Evolutionary conservation across 2,797 vertebrate species (phyloP).

Genomic region (Helicolenus hilgendorfi): DNA sequence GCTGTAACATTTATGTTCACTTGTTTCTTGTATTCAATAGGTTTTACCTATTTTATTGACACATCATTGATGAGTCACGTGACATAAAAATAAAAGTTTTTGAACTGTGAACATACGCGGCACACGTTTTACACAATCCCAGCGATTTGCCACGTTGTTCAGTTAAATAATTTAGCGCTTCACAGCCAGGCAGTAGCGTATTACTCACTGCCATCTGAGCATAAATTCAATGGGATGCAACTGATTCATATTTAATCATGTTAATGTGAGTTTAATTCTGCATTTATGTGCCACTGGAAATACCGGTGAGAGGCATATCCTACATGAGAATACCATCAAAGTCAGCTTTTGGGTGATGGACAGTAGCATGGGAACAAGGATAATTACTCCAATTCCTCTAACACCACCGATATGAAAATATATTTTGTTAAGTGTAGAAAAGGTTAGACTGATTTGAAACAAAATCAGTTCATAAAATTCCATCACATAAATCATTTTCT

Average conservation of each 20-base stretch:
- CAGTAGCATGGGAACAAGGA: neutral
- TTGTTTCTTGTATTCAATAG: neutral
- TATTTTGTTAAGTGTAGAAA: neutral
- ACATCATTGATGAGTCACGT: too few species aligned
- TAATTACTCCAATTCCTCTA: neutral
- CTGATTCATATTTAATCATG: conserved; percentile 1
- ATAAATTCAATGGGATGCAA: neutral
- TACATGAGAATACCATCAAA: neutral
- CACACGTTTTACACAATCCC: neutral
- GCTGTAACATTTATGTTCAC: neutral
- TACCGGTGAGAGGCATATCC: neutral
- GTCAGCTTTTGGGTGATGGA: conserved; percentile 2
- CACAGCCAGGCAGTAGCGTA: neutral
- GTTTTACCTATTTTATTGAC: neutral
- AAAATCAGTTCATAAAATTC: neutral
- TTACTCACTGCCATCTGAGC: neutral
- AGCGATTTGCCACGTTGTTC: neutral
- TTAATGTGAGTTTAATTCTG: neutral
- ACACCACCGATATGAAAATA: neutral
- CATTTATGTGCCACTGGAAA: neutral
- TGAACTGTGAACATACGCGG: neutral
- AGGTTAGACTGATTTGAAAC: neutral
- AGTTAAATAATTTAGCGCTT: neutral
- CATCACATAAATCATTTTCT: neutral
- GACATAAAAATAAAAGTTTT: neutral